Base-by-base conservation (phyloP, 2,888 invertebrate genomes). In the Lasioglossum pauxillum region DNA sequence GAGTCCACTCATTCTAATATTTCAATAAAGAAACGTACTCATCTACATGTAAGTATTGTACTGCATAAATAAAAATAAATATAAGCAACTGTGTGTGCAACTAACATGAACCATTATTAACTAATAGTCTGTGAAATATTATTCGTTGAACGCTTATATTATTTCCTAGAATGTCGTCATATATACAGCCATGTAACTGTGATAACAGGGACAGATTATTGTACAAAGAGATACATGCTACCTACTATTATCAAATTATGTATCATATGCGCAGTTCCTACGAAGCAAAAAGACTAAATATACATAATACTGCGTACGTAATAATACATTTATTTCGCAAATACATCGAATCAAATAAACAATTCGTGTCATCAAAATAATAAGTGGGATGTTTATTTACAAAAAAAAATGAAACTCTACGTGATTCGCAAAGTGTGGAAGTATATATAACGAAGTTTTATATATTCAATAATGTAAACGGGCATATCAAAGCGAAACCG, bases 381-480 rank as follows among this genome's bases (percentile, higher is more conserved):
- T n/a, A 10, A n/a, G 31, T 27, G n/a, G 4, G 27, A 38, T 60
- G 57, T 78, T 83, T 77, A 69, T 83, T 77, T 84, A 71, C 10
- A n/a, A 27, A 64, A 31, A 31, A 64, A 64, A 14, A 44, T 12
- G 0, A 12, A 19, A 38, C 12, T 12, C 46, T 1, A 31, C 23
- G 31, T 23, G 16, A 57, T 1, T n/a, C 31, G 31, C 16, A 16
- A 82, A 57, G 38, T 41, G 27, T 41, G 0, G 16, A 35, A n/a
- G 23, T n/a, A 1, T n/a, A 0, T n/a, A 46, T 38, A 19, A 31
- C 16, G 27, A 72, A 46, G 2, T 71, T 27, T 41, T n/a, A 10
- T 35, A 10, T 27, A 3, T 75, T 71, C 41, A 75, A 60, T 23
- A 23, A 46, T 1, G 53, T 69, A 0, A 38, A 77, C 53, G 41